Evolutionary conservation across 1,140 invertebrate genomes (phyloP), one percentile per base, ranked within the genome.

Genomic region (Eupeodes corollae): DNA sequence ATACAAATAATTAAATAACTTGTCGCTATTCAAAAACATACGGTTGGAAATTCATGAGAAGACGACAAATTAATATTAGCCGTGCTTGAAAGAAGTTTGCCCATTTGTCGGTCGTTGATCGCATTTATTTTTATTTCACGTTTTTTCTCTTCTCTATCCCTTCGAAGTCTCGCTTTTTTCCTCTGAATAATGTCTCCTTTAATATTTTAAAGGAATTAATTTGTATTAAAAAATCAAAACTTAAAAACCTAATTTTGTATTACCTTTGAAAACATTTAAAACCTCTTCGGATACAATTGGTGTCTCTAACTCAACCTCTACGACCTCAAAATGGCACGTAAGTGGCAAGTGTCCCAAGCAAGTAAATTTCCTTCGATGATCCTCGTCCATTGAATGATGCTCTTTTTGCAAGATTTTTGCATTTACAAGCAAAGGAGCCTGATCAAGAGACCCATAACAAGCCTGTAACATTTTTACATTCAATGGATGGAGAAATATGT

Each of bases 401-500:
- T 95, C 90, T 53, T 86, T 84, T 63, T 92, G 89, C 2, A 96
- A 62, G 41, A 96, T 82, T 48, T 74, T 74, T 5, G 83, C 84
- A 1, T 65, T 72, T 40, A 98, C 80, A 9, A 73, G 59, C n/a
- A 72, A 67, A 1, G 93, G 93, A 49, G 84, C 84, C 37, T 81
- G 70, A 49, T 88, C 83, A 40, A 96, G 73, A 39, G 74, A 77
- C 14, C 88, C 89, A 73, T 91, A 96, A 40, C 88, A 81, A 39
- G 82, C 78, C 58, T 88, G 83, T 51, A 98, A 67, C 79, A 96
- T 93, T 43, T 84, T 83, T 3, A 88, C 81, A 70, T 98, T 97
- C 52, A 98, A 67, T 5, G 88, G 82, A 72, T 96, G 88, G 40
- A 98, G 68, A 68, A 91, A 98, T 21, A 96, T 80, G 61, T 92